phyloP scores from a whole-genome alignment of 2,888 invertebrate species.

The Junonia oenone region DNA sequence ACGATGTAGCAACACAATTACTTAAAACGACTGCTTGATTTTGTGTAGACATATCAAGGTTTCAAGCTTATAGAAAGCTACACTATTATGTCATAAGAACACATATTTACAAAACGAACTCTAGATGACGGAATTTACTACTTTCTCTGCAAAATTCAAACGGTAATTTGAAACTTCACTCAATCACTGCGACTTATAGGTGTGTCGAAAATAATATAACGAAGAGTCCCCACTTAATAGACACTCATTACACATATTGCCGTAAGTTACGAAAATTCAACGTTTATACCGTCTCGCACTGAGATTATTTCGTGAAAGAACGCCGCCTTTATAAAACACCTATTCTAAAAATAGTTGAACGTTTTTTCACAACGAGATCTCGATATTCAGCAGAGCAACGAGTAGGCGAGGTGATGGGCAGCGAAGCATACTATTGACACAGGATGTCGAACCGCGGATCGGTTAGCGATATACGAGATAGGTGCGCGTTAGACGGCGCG shows the following conservation, averaged over 20 bases:
- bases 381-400: slow-evolving; percentile 55
- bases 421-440: slow-evolving; percentile 55
- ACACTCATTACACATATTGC: slow-evolving; percentile 18
- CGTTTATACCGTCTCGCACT: slow-evolving; percentile 15
- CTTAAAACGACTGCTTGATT: neutral
- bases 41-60: neutral
- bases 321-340: slow-evolving; percentile 39
- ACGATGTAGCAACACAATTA: neutral
- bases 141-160: slow-evolving; percentile 56
- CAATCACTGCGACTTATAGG: slow-evolving; percentile 24
- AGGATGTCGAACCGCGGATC: slow-evolving; percentile 40
- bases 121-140: slow-evolving; percentile 39
- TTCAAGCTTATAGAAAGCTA: slow-evolving; percentile 22
- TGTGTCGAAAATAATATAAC: slow-evolving; percentile 1
- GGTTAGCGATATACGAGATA: slow-evolving; percentile 42
- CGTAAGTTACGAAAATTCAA: slow-evolving; percentile 28
- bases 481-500: slow-evolving; percentile 31
- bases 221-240: slow-evolving; percentile 10
- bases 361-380: slow-evolving; percentile 55
- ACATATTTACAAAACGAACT: slow-evolving; percentile 20
- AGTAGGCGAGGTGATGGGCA: slow-evolving; percentile 51
- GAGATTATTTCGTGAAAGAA: slow-evolving; percentile 31
- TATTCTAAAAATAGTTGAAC: slow-evolving; percentile 48
- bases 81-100: slow-evolving; percentile 6
- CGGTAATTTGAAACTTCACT: slow-evolving; percentile 33